A percentile compares a stretch with the other conserved stretches of the same genome.
Conservation (phyloP, 2,113 vertebrate genomes). For the Corapipo altera region DNA sequence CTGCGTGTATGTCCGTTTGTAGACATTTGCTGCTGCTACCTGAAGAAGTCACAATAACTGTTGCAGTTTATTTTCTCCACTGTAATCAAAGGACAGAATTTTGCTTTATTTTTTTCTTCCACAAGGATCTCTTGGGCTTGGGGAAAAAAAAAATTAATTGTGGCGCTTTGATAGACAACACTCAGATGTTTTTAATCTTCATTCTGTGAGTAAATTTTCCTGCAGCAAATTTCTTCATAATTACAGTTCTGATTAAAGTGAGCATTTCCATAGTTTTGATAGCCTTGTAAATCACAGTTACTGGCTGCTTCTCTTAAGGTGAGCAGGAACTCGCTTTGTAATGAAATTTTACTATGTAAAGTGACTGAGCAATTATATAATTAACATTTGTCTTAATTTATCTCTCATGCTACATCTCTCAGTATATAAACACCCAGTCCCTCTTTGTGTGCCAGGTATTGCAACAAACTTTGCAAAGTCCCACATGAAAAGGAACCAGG, state of each 20-base stretch:
- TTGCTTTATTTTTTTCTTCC: neutral
- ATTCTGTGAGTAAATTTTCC: slow-evolving; percentile 42
- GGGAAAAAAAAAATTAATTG: neutral
- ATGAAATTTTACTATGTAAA: slow-evolving; percentile 4
- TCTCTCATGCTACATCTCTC: neutral
- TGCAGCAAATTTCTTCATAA: slow-evolving; percentile 32
- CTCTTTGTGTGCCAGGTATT: neutral
- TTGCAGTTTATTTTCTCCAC: neutral
- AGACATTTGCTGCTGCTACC: neutral
- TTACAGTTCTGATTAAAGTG: slow-evolving; percentile 38
- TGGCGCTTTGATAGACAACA: neutral
- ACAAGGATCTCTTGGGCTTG: neutral
- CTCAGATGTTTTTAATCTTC: slow-evolving; percentile 35
- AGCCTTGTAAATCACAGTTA: slow-evolving; percentile 32
- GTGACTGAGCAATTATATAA: neutral
- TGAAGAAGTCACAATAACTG: neutral
- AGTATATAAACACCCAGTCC: neutral
- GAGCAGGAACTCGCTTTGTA: slow-evolving; percentile 1
- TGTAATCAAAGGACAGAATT: neutral
- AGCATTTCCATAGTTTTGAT: slow-evolving; percentile 31
- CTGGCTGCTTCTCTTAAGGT: neutral
- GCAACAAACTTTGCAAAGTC: neutral
- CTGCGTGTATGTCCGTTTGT: neutral
- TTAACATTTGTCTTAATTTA: slow-evolving; percentile 9
- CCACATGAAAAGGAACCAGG: neutral